Evolutionary conservation across 2,113 vertebrate genomes (phyloP).

Genomic region (Leptocoma aspasia): DNA sequence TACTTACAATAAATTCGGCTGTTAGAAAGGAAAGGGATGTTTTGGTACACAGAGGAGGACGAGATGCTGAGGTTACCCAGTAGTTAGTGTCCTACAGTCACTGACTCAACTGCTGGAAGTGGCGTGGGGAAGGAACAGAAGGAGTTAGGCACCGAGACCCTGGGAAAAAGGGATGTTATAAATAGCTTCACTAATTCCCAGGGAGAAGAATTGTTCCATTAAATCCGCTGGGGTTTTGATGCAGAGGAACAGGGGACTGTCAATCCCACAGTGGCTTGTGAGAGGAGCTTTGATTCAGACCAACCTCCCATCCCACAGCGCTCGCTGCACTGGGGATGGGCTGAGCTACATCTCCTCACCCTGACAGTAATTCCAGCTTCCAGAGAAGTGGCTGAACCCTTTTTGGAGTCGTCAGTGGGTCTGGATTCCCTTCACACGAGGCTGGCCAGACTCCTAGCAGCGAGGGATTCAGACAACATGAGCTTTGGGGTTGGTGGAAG

Average conservation of each 20-base stretch:
- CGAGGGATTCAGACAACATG: conserved; percentile 16
- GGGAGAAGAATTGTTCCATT: background rate
- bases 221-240: background rate
- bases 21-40: conserved; percentile 13
- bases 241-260: background rate
- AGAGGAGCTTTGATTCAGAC: background rate
- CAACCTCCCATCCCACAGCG: background rate
- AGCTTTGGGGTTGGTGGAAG: background rate
- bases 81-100: conserved; percentile 37
- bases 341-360: background rate
- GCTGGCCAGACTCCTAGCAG: conserved; percentile 46
- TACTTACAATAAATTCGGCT: background rate
- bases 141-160: conserved; percentile 44
- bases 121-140: conserved; percentile 13
- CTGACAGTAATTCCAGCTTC: background rate
- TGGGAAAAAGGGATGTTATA: conserved; percentile 8
- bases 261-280: background rate
- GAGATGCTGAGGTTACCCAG: conserved; percentile 28
- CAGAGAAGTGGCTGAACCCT: conserved; percentile 15
- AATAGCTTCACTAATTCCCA: conserved; percentile 15
- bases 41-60: conserved; percentile 6
- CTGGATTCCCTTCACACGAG: conserved; percentile 15
- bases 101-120: conserved; percentile 12
- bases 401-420: conserved; percentile 38
- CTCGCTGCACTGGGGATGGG: background rate